Evolutionary conservation across 2,888 invertebrate genomes (phyloP).

Genomic region (Hesperia comma): DNA sequence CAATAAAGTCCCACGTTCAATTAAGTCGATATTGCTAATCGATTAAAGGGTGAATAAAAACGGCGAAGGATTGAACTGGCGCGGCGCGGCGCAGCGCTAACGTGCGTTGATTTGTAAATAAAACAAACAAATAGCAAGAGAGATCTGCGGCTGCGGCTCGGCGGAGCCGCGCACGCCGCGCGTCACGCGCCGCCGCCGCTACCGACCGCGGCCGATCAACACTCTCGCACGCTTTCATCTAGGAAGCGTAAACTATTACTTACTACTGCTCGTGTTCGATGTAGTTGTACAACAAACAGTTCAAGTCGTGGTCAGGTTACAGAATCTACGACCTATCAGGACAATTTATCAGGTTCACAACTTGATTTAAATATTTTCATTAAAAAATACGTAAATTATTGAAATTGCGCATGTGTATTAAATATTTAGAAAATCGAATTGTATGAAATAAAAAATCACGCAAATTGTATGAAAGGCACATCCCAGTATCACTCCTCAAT

Average conservation of each 20-base stretch:
- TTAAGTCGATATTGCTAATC: slow-evolving; percentile 22
- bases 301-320: no score
- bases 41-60: slow-evolving; percentile 33
- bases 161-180: slow-evolving; percentile 26
- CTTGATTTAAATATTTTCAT: no score
- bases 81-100: slow-evolving; percentile 9
- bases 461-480: no score
- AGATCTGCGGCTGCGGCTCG: slow-evolving; percentile 42
- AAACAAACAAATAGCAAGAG: slow-evolving; percentile 39
- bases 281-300: no score
- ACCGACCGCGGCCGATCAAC: not conserved
- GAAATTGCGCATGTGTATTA: no score
- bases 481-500: no score
- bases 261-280: no score
- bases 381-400: no score
- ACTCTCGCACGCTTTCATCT: slow-evolving; percentile 13
- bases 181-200: slow-evolving; percentile 39
- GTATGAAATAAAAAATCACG: no score
- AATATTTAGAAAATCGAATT: no score
- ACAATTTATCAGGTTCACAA: no score
- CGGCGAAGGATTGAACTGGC: slow-evolving; percentile 4
- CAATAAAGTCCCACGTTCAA: slow-evolving; percentile 15
- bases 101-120: slow-evolving; percentile 30
- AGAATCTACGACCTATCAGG: no score
- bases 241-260: slow-evolving; percentile 7